Percentiles rank a stretch among this genome's conserved stretches.
Conservation (phyloP, 2,113 vertebrate species). For the Colossoma macropomum region DNA sequence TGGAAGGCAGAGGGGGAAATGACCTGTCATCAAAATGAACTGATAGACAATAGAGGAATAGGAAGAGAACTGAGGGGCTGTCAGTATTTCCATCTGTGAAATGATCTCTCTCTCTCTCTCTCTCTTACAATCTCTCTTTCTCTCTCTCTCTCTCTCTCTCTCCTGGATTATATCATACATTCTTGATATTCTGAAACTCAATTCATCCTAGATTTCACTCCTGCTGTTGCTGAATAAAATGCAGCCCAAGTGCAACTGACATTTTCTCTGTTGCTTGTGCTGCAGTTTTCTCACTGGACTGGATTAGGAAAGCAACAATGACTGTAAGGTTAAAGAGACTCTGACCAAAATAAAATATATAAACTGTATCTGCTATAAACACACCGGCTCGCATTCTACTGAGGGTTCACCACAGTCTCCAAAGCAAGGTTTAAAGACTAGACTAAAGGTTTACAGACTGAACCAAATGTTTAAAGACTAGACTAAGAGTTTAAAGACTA, state of each 20-base stretch:
- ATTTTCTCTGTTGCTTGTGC: no score
- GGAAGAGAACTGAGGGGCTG: not conserved
- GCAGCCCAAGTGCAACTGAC: not conserved
- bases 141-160: conserved; percentile 11
- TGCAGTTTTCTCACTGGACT: no score
- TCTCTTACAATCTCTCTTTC: not conserved
- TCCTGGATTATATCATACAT: not conserved
- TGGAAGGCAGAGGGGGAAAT: conserved; percentile 22
- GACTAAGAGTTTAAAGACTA: no score
- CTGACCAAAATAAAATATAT: no score
- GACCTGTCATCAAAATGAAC: conserved; percentile 6
- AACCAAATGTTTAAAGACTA: no score
- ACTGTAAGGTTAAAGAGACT: no score
- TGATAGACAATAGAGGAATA: not conserved
- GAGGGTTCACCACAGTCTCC: no score
- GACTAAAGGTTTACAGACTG: no score
- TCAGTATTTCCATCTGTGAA: not conserved
- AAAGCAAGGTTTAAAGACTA: no score
- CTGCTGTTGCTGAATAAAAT: not conserved
- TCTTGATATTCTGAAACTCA: not conserved
- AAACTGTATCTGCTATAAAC: no score
- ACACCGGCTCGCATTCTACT: no score
- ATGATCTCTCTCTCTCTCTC: conserved; percentile 25
- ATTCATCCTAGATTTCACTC: conserved; percentile 8
- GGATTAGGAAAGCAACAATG: no score